Evolutionary conservation across 2,888 invertebrate species (phyloP).

Genomic region (Drosophila barbarae): DNA sequence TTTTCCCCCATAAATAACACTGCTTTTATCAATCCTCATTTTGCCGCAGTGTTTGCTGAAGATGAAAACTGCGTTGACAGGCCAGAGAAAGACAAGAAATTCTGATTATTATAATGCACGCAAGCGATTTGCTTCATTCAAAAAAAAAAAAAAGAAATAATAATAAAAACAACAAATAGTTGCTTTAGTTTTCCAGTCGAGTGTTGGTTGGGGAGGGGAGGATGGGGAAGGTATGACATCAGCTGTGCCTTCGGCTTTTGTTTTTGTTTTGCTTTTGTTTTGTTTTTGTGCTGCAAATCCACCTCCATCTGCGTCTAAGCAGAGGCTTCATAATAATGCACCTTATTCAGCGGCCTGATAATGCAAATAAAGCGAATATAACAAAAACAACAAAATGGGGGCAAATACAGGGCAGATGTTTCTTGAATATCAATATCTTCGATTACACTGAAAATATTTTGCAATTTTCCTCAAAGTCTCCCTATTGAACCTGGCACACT

Average conservation of each 20-base stretch:
- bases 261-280: conserved; percentile 22
- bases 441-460: neutral
- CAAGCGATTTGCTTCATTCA: conserved; percentile 34
- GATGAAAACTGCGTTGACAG: conserved; percentile 26
- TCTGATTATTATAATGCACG: conserved; percentile 44
- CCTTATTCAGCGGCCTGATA: conserved; percentile 3
- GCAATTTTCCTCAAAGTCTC: neutral
- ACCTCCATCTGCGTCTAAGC: conserved; percentile 5
- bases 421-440: conserved; percentile 3
- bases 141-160: neutral
- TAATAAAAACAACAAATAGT: conserved; percentile 17
- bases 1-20: neutral
- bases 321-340: neutral
- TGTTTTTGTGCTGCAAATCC: neutral
- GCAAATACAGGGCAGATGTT: neutral
- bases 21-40: neutral
- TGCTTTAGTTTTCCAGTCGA: conserved; percentile 15
- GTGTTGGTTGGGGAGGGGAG: neutral
- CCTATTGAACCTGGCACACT: too few relatives aligned
- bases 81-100: conserved; percentile 20
- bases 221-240: neutral
- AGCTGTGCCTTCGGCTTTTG: conserved; percentile 13
- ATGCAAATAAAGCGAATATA: conserved; percentile 1
- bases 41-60: conserved; percentile 1
- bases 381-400: neutral